Evolutionary conservation across 2,113 vertebrate genomes (phyloP), one percentile per base, ranked within the genome.

Genomic region (Zingel zingel): DNA sequence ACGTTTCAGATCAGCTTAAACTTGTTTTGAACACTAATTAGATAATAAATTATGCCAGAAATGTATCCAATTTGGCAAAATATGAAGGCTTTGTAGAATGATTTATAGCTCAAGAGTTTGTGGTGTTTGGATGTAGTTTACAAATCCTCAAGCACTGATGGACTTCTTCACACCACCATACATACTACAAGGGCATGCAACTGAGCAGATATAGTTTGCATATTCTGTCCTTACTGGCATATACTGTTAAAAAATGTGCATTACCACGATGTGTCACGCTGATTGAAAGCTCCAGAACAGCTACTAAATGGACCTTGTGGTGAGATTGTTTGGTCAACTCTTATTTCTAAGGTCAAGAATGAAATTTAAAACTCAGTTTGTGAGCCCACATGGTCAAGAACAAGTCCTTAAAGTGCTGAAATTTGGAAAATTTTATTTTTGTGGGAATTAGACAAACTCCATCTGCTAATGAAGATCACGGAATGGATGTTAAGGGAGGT

Each of bases 21-120:
- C 88, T 90, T 89, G 87, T 33, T 87, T 80, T 77, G 78, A 65
- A 84, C 74, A 79, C 89, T 94, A 86, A 88, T 90, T 89, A 89
- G 91, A 94, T 94, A 91, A 93, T 90, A 91, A 93, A 92, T 91
- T 77, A 92, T 88, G 79, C 88, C 72, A 75, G 76, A 92, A 89
- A 86, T 88, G 85, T 77, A 85, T 89, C 86, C 89, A 93, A 93
- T 89, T 91, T 87, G 88, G 87, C 56, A 75, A 87, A 88, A 83
- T 86, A 74, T 73, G 45, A 81, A 69, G 45, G 43, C 66, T 82
- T 86, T 75, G 86, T 83, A 77, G 62, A 82, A 70, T 88, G 89
- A 93, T 85, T 92, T 93, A 92, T 81, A 87, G 88, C 71, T 54
- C 73, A 66, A 86, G 92, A 86, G 82, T 78, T 86, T 33, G 23